phyloP scores from a whole-genome alignment of 2,888 invertebrate species.

The Acronicta psi region DNA sequence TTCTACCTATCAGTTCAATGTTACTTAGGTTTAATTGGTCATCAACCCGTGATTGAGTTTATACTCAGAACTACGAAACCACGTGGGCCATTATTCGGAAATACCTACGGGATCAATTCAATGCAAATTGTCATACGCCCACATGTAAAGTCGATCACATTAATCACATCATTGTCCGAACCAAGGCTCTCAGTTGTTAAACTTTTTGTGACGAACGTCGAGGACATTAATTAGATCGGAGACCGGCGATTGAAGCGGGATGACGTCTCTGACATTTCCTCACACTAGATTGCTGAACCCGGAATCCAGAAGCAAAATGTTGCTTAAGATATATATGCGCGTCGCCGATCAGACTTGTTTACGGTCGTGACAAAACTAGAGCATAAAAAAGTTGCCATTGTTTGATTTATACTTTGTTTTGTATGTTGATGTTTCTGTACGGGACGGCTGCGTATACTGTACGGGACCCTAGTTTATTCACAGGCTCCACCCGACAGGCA shows the following conservation, averaged over 20 bases:
- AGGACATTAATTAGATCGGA: slow-evolving; percentile 82
- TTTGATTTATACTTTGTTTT: slow-evolving; percentile 11
- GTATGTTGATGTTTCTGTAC: background rate
- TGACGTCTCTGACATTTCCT: slow-evolving; percentile 81
- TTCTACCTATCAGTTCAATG: slow-evolving; percentile 3
- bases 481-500: slow-evolving; percentile 31
- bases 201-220: slow-evolving; percentile 74
- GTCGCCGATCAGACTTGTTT: slow-evolving; percentile 60
- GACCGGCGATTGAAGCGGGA: slow-evolving; percentile 70
- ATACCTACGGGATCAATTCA: slow-evolving; percentile 80
- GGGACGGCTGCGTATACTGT: background rate
- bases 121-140: slow-evolving; percentile 83
- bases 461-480: slow-evolving; percentile 10
- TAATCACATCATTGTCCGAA: slow-evolving; percentile 80
- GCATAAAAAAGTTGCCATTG: slow-evolving; percentile 30
- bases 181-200: slow-evolving; percentile 61
- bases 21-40: slow-evolving; percentile 57
- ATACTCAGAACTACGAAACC: slow-evolving; percentile 56
- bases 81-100: slow-evolving; percentile 77
- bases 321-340: slow-evolving; percentile 52
- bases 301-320: slow-evolving; percentile 75
- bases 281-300: slow-evolving; percentile 79
- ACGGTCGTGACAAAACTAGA: slow-evolving; percentile 20
- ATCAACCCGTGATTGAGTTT: slow-evolving; percentile 64
- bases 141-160: slow-evolving; percentile 74